These are phyloP conservation scores for Centruroides sculpturatus DNA, from an alignment of 1,140 invertebrate species.

Conservation along the genomic window DNA sequence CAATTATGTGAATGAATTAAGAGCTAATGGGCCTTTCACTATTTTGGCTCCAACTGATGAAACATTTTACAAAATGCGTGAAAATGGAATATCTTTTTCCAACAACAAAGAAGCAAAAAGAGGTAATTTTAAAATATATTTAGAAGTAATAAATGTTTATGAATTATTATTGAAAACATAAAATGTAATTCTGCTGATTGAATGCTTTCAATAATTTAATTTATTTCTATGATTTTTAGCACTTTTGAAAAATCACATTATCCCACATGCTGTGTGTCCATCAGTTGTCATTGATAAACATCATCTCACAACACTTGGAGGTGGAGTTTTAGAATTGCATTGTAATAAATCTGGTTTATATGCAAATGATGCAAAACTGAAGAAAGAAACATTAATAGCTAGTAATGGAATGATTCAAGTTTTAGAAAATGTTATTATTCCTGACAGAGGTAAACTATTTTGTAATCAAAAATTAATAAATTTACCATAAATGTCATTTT, in stretches of 20 bases:
- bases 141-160: no score
- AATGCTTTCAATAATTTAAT: no score
- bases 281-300: constrained; percentile 33
- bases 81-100: no score
- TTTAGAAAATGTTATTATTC: constrained; percentile 31
- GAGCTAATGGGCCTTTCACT: constrained; percentile 32
- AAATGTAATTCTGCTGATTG: background rate
- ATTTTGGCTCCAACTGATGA: constrained; percentile 38
- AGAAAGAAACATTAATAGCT: constrained; percentile 26
- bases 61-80: constrained; percentile 30
- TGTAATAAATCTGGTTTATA: constrained; percentile 28
- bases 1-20: constrained; percentile 8
- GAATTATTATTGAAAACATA: no score
- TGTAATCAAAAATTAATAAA: background rate
- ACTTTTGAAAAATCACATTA: constrained; percentile 32
- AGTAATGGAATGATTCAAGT: constrained; percentile 33
- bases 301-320: constrained; percentile 25
- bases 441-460: constrained; percentile 29
- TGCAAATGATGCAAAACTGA: constrained; percentile 24
- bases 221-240: constrained; percentile 21
- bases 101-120: background rate
- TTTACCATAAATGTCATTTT: no score
- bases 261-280: constrained; percentile 33
- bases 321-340: constrained; percentile 25
- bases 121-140: background rate